Evolutionary conservation across 2,797 vertebrate species (phyloP).

Genomic region (Xyrichtys novacula): DNA sequence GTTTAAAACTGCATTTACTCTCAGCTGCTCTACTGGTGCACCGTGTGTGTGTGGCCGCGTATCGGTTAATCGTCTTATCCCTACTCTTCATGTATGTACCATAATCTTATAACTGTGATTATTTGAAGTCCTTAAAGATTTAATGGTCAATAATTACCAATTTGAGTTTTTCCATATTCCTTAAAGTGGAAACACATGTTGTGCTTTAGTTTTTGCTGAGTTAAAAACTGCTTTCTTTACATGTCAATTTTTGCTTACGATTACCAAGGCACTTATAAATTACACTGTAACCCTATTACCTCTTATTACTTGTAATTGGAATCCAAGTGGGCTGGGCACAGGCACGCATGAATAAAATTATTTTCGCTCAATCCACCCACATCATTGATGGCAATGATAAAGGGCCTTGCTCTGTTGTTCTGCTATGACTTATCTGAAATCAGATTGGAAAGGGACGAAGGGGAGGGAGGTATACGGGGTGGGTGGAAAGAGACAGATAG

Average conservation of each 20-base stretch:
- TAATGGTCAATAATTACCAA: constrained; percentile 40
- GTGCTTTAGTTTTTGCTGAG: constrained; percentile 35
- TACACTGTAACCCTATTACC: constrained; percentile 78
- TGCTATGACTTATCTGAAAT: constrained; percentile 83
- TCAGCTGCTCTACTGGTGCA: too few species aligned
- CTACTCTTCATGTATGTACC: too few species aligned
- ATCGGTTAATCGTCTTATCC: too few species aligned
- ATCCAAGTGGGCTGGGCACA: constrained; percentile 62
- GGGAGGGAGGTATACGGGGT: constrained; percentile 75
- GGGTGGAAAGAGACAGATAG: constrained; percentile 81
- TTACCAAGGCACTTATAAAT: constrained; percentile 75
- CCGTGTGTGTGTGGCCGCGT: too few species aligned
- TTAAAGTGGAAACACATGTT: constrained; percentile 49
- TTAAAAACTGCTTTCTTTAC: constrained; percentile 53
- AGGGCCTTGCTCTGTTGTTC: constrained; percentile 78
- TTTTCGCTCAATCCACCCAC: constrained; percentile 81
- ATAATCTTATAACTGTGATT: too few species aligned
- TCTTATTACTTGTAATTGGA: constrained; percentile 80
- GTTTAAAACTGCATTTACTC: too few species aligned
- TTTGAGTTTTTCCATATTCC: constrained; percentile 57
- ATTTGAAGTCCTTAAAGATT: constrained; percentile 6
- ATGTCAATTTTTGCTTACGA: constrained; percentile 69
- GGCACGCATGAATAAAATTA: constrained; percentile 80
- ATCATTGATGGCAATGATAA: constrained; percentile 82
- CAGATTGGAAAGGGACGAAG: constrained; percentile 80